Evolutionary conservation across 35 echinoderm and acorn worm genomes (phyloP), one percentile per base, ranked within the genome.

Genomic region (Apostichopus japonicus): DNA sequence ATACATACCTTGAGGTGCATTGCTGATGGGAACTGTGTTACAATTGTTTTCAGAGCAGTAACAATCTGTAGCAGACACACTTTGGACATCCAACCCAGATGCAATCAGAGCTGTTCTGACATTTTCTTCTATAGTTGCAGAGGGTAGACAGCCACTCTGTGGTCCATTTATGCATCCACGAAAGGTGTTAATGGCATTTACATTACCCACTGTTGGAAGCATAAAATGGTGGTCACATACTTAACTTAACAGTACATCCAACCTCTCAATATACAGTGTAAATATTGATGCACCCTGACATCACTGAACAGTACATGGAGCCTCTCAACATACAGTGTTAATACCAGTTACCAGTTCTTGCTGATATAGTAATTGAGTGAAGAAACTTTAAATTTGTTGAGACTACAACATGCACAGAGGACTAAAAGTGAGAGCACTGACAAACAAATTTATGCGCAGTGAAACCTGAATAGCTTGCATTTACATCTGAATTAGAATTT

Each of bases 31-130:
- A 1, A 55, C 51, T 21, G 53, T 83, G 19, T 83, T 83, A 15
- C 80, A 83, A 22, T 83, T 83, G 80, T 83, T 53, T 19, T 19
- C 4, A 14, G 80, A 83, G 22, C 80, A 83, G 51, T 56, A 83
- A n/a, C 80, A 83, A 19, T 83, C 80, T 83, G 80, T 83, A 56
- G 80, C 80, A 83, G 5, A 55, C 54, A 83, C 80, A 83, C 19
- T 14, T 83, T 15, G 33, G 55, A 83, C 80, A 55, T 83, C 51
- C 22, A 83, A 56, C 14, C 80, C 80, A 55, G 80, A 83, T 6
- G 52, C 27, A 55, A 83, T 54, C 17, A 83, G 80, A 16, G 80
- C 44, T 55, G 80, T 55, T 83, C 80, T 83, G 6, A 83, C 11
- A 83, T 27, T 83, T 54, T 83, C 80, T 55, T 15, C 80, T 15